Base-by-base conservation (phyloP, 2,888 invertebrate species). In the Phyllotreta cruciferae region DNA sequence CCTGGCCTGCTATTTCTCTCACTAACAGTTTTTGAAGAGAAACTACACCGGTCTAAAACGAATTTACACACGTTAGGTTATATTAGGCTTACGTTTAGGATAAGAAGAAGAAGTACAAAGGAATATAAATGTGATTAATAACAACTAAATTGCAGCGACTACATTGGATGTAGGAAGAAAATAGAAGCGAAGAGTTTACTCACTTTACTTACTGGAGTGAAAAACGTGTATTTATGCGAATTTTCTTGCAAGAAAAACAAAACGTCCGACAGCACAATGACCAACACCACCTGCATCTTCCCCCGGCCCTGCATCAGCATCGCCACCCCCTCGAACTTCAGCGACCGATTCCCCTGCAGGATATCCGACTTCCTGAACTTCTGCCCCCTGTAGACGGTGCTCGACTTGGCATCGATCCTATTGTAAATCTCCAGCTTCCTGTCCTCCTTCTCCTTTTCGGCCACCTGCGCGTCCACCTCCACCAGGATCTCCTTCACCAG, bases 321-420 rank as follows among this genome's bases (percentile, higher is more conserved):
- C 0, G 96, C 93, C 56, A 91, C 87, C 0, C 96, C 96, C 81
- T 96, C 96, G 79, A 94, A 94, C 78, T 88, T 90, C 42, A 96
- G 83, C 69, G 91, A 90, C 64, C 96, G 85, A 74, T 91, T 92
- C 38, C 91, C 91, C 71, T 91, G 90, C 68, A 94, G 83, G 65
- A 97, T 89, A 79, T 96, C 96, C 11, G 93, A 92, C 81, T 96
- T 96, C 82, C 94, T 96, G 80, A 97, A 97, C 79, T 96, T 96
- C 69, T 88, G 86, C n/a, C 88, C 90, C 68, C 91, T 85, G 80
- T 91, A 91, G 68, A 90, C 88, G 0, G 93, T 91, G 77, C 91
- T 94, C 0, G 96, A 95, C 80, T 97, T 95, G 3, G 94, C 91
- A 80, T 98, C 98, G 71, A 98, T 92, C 70, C 91, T 86, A 77